phyloP scores from a whole-genome alignment of 2,113 vertebrate genomes.

The Callorhinus ursinus region DNA sequence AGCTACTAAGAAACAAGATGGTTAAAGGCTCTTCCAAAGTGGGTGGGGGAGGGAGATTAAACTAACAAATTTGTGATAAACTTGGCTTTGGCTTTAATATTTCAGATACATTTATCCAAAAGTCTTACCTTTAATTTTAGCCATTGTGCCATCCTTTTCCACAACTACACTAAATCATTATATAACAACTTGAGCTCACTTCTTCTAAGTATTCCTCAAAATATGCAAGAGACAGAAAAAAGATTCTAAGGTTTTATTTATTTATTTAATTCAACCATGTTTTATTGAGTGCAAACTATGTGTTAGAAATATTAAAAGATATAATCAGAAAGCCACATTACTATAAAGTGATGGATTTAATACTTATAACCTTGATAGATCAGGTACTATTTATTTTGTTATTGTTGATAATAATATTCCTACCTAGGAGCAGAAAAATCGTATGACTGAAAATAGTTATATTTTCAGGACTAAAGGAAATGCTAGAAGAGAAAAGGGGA shows the following conservation, averaged over 20 bases:
- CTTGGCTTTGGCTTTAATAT: background rate
- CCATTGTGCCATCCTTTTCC: background rate
- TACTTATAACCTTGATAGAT: background rate
- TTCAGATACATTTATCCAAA: conserved; percentile 30
- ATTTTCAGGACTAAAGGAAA: conserved; percentile 36
- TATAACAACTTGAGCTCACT: background rate
- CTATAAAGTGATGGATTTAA: background rate
- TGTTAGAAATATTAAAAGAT: conserved; percentile 9
- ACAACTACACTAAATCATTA: background rate
- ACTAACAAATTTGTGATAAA: conserved; percentile 2
- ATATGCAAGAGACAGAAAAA: background rate
- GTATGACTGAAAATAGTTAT: background rate
- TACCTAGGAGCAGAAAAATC: background rate
- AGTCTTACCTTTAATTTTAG: conserved; percentile 43
- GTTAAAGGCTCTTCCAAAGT: background rate
- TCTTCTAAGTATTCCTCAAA: background rate
- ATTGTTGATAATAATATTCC: background rate
- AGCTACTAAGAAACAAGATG: conserved; percentile 32
- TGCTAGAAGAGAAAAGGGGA: background rate
- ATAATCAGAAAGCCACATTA: background rate
- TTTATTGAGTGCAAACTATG: background rate
- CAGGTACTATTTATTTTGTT: background rate
- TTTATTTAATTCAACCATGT: background rate
- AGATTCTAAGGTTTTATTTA: background rate
- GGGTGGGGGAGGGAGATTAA: background rate